Percentiles rank a stretch among this genome's conserved stretches.
Evolutionary conservation across 2,888 invertebrate genomes (phyloP).

Genomic region (Elaeidobius kamerunicus): DNA sequence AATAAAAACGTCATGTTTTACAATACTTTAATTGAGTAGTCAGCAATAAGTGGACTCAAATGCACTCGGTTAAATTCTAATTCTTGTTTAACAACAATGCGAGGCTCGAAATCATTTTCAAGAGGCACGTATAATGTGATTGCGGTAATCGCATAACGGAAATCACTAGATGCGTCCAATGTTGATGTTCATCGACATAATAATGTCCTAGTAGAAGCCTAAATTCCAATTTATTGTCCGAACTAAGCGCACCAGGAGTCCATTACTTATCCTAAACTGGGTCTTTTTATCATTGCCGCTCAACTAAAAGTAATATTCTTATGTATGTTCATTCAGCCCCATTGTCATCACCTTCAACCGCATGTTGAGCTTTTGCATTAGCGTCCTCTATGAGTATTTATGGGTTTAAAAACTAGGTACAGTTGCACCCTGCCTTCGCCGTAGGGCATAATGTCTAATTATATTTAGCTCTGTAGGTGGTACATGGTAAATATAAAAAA

Average conservation of each 20-base stretch:
- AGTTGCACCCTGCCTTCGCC: slow-evolving; percentile 12
- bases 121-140: slow-evolving; percentile 46
- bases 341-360: slow-evolving; percentile 38
- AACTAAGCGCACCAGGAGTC: slow-evolving; percentile 44
- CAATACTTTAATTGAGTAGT: too few species aligned
- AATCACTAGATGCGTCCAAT: slow-evolving; percentile 48
- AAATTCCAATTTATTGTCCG: slow-evolving; percentile 40
- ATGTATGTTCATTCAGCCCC: slow-evolving; percentile 40
- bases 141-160: slow-evolving; percentile 50
- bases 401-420: slow-evolving; percentile 15
- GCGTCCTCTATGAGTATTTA: slow-evolving; percentile 4
- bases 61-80: slow-evolving; percentile 32
- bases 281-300: slow-evolving; percentile 46
- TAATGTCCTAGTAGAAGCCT: slow-evolving; percentile 39
- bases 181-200: slow-evolving; percentile 45
- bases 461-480: slow-evolving; percentile 5
- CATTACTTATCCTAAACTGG: slow-evolving; percentile 52
- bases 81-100: slow-evolving; percentile 40
- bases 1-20: too few species aligned
- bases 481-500: too few species aligned
- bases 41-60: slow-evolving; percentile 14
- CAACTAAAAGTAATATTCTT: slow-evolving; percentile 48
- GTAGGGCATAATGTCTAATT: slow-evolving; percentile 9
- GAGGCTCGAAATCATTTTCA: slow-evolving; percentile 27
- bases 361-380: slow-evolving; percentile 24